Evolutionary conservation across 2,797 vertebrate genomes (phyloP).

Genomic region (Diplodus sargus): DNA sequence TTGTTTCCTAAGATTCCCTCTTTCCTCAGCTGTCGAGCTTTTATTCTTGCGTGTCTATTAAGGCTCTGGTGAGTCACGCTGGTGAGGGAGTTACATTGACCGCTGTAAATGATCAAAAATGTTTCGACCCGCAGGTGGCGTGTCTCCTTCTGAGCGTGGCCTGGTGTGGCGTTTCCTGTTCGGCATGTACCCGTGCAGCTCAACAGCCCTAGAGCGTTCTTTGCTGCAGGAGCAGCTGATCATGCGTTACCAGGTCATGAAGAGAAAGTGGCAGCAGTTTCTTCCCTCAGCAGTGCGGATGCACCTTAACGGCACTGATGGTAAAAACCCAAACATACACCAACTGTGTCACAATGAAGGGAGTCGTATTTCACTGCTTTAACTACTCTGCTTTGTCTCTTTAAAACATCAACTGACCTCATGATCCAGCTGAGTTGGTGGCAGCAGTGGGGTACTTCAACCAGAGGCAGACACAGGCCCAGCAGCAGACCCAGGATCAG

Average conservation of each 20-base stretch:
- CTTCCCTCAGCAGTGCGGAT: conserved; percentile 79
- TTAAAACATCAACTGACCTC: background rate
- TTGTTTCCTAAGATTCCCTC: conserved; percentile 7
- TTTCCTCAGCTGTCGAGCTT: conserved; percentile 5
- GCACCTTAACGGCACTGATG: conserved; percentile 85
- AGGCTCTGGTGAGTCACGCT: conserved; percentile 5
- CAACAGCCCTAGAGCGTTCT: conserved; percentile 84
- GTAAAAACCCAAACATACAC: conserved; percentile 54
- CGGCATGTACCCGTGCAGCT: conserved; percentile 87
- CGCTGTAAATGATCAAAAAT: conserved; percentile 23
- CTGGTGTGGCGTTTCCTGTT: conserved; percentile 89
- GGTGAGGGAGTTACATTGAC: background rate
- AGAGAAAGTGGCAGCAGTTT: conserved; percentile 85
- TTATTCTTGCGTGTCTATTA: background rate
- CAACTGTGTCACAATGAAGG: background rate
- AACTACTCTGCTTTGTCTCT: background rate
- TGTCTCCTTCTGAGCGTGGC: conserved; percentile 82
- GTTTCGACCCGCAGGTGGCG: conserved; percentile 75
- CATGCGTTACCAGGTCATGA: conserved; percentile 86
- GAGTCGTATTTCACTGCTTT: background rate
- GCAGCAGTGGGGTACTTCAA: conserved; percentile 83
- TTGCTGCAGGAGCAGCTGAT: conserved; percentile 83
- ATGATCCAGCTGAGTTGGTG: conserved; percentile 80
- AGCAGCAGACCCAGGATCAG: conserved; percentile 64
- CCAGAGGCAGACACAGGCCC: conserved; percentile 73